A percentile compares a stretch with the other conserved stretches of the same genome.
Evolutionary conservation across 2,888 invertebrate species (phyloP).

Genomic region (Chaetoderma sp.): DNA sequence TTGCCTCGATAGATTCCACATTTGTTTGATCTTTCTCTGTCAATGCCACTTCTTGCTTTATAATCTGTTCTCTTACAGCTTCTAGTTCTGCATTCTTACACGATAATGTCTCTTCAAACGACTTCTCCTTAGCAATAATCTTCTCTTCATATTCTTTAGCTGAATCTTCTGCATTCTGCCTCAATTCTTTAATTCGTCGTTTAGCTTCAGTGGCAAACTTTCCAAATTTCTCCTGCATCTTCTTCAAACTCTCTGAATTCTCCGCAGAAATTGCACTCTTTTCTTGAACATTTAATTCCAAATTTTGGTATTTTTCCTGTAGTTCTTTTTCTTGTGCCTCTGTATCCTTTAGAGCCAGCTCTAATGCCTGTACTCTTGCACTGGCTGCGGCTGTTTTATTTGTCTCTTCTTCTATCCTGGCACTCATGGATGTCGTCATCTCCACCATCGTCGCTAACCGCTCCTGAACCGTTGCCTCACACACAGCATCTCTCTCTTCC

Average conservation of each 20-base stretch:
- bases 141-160: neutral
- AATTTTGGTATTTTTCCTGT: conserved; percentile 9
- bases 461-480: conserved; percentile 34
- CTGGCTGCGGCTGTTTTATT: neutral
- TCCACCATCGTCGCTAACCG: conserved; percentile 38
- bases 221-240: conserved; percentile 41
- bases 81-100: too few species aligned
- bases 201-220: conserved; percentile 50
- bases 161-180: conserved; percentile 40
- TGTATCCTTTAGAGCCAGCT: conserved; percentile 11
- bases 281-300: conserved; percentile 17
- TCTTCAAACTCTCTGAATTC: conserved; percentile 17
- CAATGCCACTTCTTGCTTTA: neutral
- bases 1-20: neutral
- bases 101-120: too few species aligned
- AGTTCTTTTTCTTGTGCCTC: neutral
- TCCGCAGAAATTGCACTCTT: conserved; percentile 30
- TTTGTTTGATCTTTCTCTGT: neutral
- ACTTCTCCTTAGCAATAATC: too few species aligned
- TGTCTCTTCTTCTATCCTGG: conserved; percentile 23
- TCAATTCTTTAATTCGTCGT: conserved; percentile 44
- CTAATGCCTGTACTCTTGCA: conserved; percentile 3
- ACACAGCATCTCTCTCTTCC: conserved; percentile 35
- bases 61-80: too few species aligned
- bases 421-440: conserved; percentile 25